A percentile compares a stretch with the other conserved stretches of the same genome.
phyloP scores from a whole-genome alignment of 2,888 invertebrate species.

The Drosophila fulvimacula region DNA sequence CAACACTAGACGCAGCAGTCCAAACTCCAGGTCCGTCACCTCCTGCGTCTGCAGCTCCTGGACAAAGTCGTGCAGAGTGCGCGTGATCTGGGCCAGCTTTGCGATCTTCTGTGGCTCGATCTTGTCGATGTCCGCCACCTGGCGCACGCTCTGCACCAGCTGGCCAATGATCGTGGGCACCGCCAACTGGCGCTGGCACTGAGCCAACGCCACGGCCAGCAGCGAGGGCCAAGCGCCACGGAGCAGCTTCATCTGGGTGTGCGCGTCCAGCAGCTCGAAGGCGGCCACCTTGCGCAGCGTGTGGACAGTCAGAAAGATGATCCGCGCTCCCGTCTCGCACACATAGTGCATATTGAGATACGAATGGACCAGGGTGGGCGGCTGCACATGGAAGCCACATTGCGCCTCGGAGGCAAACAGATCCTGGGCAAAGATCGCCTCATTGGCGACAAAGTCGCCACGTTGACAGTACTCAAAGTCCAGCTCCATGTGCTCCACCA shows the following conservation, averaged over 20 bases:
- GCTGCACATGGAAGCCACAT: slow-evolving; percentile 90
- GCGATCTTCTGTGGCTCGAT: slow-evolving; percentile 91
- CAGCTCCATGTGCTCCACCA: slow-evolving; percentile 71
- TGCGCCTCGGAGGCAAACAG: slow-evolving; percentile 88
- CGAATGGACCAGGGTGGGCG: slow-evolving; percentile 92
- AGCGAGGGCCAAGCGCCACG: slow-evolving; percentile 96
- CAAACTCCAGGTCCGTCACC: slow-evolving; percentile 93
- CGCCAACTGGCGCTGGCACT: slow-evolving; percentile 90
- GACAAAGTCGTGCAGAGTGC: slow-evolving; percentile 93
- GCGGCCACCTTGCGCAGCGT: slow-evolving; percentile 95
- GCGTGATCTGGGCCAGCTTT: slow-evolving; percentile 91
- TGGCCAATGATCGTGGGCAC: slow-evolving; percentile 93
- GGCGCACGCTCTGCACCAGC: slow-evolving; percentile 87
- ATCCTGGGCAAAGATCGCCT: slow-evolving; percentile 86
- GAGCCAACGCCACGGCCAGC: slow-evolving; percentile 95
- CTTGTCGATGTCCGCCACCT: slow-evolving; percentile 87
- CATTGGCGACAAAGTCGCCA: slow-evolving; percentile 77
- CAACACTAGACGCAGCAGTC: slow-evolving; percentile 93
- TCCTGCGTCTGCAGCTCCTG: slow-evolving; percentile 90
- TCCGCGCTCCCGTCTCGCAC: slow-evolving; percentile 96
- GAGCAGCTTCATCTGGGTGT: slow-evolving; percentile 93
- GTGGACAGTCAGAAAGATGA: slow-evolving; percentile 95
- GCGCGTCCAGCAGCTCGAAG: slow-evolving; percentile 92
- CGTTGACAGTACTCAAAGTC: slow-evolving; percentile 74
- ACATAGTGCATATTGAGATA: slow-evolving; percentile 97